These are phyloP conservation scores for Coptodon rendalli DNA, from an alignment of 2,113 vertebrate species.

Conservation along the genomic window DNA sequence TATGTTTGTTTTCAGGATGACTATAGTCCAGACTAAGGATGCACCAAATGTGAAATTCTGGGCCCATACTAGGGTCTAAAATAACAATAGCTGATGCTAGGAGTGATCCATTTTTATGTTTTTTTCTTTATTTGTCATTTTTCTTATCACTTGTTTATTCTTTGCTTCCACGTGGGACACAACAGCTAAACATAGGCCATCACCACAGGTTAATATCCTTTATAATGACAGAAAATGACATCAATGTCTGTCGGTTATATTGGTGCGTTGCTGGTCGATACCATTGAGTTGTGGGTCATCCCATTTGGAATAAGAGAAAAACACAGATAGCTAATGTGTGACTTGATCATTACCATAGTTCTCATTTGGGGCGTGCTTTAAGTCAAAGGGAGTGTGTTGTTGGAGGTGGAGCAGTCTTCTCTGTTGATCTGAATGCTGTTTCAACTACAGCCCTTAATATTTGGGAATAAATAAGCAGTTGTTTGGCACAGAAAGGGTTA, in stretches of 20 bases:
- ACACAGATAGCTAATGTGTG: background rate
- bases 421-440: background rate
- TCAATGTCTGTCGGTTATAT: background rate
- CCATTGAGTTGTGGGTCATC: background rate
- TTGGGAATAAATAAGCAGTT: background rate
- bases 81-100: background rate
- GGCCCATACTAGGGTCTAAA: background rate
- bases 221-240: background rate
- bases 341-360: background rate
- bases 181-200: background rate
- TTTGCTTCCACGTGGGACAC: background rate
- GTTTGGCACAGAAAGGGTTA: background rate
- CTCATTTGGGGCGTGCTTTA: background rate
- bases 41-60: background rate
- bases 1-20: background rate
- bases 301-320: background rate
- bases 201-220: background rate
- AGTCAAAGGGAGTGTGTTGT: background rate
- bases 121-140: background rate
- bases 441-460: background rate
- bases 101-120: background rate
- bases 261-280: background rate
- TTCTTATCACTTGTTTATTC: background rate
- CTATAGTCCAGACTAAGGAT: background rate
- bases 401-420: background rate